These are phyloP conservation scores for Phacellophora camtschatica DNA, from an alignment of 30 jellyfish, hydroid and myxozoan genomes.

Conservation along the genomic window DNA sequence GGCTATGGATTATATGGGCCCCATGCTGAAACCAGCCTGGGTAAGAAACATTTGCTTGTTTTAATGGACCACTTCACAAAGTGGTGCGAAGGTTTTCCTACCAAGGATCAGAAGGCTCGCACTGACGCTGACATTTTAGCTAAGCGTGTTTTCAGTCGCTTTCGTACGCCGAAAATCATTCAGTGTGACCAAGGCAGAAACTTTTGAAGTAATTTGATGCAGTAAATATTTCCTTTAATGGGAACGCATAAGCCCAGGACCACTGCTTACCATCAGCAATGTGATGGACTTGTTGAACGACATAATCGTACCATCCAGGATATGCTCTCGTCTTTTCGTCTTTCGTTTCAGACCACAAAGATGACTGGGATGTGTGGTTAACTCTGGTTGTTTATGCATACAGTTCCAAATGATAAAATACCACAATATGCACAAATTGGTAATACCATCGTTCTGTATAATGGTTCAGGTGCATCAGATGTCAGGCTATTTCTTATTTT, in stretches of 20 bases:
- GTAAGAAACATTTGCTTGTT: conserved; percentile 47
- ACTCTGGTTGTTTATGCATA: conserved; percentile 6
- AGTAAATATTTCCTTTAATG: conserved; percentile 12
- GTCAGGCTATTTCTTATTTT: too few species aligned
- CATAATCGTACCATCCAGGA: conserved; percentile 36
- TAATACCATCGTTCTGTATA: too few species aligned
- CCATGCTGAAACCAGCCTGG: conserved; percentile 37
- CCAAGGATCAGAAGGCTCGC: conserved; percentile 5
- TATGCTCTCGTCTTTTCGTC: conserved; percentile 11
- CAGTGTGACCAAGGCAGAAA: conserved; percentile 47
- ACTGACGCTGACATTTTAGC: conserved; percentile 48
- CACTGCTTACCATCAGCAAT: too few species aligned
- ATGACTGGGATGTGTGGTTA: conserved; percentile 16
- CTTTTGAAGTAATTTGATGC: conserved; percentile 19
- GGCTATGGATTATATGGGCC: conserved; percentile 53
- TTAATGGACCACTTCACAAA: too few species aligned
- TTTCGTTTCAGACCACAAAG: conserved; percentile 18
- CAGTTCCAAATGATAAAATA: too few species aligned
- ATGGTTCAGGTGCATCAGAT: too few species aligned
- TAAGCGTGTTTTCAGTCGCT: conserved; percentile 10
- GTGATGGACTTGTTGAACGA: conserved; percentile 36
- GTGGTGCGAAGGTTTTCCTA: conserved; percentile 41
- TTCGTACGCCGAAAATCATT: conserved; percentile 26
- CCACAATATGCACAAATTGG: too few species aligned
- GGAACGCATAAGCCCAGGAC: conserved; percentile 27